These are phyloP conservation scores for Rhogogaster chlorosoma DNA, from an alignment of 2,888 invertebrate species.

Conservation along the genomic window DNA sequence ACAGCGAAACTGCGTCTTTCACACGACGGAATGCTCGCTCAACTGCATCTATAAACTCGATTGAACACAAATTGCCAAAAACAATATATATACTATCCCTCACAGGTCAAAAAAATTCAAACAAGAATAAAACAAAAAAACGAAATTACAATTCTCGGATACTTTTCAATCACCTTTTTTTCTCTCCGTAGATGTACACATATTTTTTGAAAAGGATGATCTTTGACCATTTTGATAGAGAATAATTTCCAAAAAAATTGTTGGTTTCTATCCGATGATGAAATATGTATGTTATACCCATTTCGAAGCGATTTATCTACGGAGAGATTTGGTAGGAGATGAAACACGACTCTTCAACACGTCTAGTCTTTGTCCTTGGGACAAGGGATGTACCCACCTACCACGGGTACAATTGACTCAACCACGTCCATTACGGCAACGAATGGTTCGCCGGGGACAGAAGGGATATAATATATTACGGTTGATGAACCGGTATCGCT, in stretches of 20 bases:
- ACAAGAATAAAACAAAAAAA: neutral
- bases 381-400: neutral
- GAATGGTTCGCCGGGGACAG: slow-evolving; percentile 31
- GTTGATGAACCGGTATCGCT: slow-evolving; percentile 34
- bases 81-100: neutral
- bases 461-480: slow-evolving; percentile 43
- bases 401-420: slow-evolving; percentile 38
- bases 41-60: slow-evolving; percentile 27
- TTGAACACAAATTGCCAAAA: slow-evolving; percentile 26
- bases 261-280: too few relatives aligned
- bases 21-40: neutral
- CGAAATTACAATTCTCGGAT: neutral
- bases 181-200: too few relatives aligned
- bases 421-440: slow-evolving; percentile 38
- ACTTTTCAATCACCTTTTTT: neutral
- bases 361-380: slow-evolving; percentile 30
- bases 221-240: too few relatives aligned
- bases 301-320: neutral
- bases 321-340: neutral
- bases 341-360: slow-evolving; percentile 26
- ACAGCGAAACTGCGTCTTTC: slow-evolving; percentile 25
- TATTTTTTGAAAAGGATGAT: too few relatives aligned
- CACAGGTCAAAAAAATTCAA: neutral
- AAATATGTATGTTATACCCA: neutral
- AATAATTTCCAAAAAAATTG: too few relatives aligned